These are phyloP conservation scores for Connochaetes taurinus DNA, from an alignment of 2,113 vertebrate genomes.

Conservation along the genomic window DNA sequence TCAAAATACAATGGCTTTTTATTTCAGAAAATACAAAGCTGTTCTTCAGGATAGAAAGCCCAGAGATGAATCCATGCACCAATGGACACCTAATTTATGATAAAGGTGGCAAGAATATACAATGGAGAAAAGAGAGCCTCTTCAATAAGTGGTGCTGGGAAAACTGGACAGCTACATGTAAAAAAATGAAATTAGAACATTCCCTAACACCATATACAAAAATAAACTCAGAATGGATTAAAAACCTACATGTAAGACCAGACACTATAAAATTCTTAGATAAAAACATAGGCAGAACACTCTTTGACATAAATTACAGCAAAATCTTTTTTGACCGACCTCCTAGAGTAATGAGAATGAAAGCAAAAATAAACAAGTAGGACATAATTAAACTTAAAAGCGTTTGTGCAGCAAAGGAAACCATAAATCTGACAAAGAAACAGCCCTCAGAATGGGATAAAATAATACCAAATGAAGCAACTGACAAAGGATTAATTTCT, in stretches of 20 bases:
- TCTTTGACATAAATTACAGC: neutral
- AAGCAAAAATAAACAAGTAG: neutral
- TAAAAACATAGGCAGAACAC: neutral
- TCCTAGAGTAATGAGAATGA: neutral
- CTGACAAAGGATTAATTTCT: neutral
- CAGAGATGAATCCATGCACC: neutral
- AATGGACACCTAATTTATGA: neutral
- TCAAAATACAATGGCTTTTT: neutral
- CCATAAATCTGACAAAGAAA: neutral
- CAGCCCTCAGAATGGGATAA: neutral
- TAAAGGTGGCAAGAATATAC: neutral
- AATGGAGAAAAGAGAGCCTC: neutral
- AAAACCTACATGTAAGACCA: neutral
- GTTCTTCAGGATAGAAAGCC: neutral
- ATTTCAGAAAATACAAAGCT: slow-evolving; percentile 37
- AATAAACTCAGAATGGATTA: neutral
- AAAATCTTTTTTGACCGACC: neutral
- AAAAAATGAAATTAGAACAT: neutral
- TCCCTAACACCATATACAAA: neutral
- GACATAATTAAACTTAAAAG: neutral
- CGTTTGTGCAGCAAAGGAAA: neutral
- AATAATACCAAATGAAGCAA: neutral
- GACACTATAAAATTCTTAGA: neutral
- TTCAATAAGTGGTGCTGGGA: neutral
- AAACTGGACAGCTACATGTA: neutral